phyloP scores from a whole-genome alignment of 2,888 invertebrate genomes.

The Aleiodes testaceus region DNA sequence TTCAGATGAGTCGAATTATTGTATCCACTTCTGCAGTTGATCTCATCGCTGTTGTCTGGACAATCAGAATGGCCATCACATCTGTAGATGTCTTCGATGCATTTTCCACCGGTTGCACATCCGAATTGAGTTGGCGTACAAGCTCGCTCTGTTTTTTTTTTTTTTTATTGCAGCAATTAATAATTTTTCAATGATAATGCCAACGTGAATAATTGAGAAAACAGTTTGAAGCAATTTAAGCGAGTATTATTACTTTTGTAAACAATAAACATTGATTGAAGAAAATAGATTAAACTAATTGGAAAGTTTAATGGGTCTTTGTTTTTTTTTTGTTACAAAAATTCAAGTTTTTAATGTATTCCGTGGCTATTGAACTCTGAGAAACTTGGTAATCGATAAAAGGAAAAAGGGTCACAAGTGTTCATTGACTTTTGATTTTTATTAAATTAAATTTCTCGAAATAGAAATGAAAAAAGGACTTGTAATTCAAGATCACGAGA shows the following conservation, averaged over 20 bases:
- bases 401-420: conserved; percentile 1
- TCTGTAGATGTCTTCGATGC: conserved; percentile 73
- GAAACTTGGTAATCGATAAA: conserved; percentile 15
- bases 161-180: conserved; percentile 47
- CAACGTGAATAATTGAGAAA: neutral
- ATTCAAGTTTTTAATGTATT: conserved; percentile 6
- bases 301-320: neutral
- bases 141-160: conserved; percentile 64
- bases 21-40: conserved; percentile 60
- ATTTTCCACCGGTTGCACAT: conserved; percentile 75
- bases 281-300: neutral
- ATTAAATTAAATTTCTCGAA: neutral
- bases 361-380: conserved; percentile 11
- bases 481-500: too few species aligned
- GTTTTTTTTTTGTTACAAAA: neutral
- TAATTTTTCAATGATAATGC: conserved; percentile 33
- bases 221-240: conserved; percentile 2
- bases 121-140: conserved; percentile 75
- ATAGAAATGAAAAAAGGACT: neutral
- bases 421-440: conserved; percentile 3
- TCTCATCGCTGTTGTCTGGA: conserved; percentile 75
- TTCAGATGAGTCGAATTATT: conserved; percentile 62
- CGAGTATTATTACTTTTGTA: too few species aligned
- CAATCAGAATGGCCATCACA: conserved; percentile 77
- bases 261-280: too few species aligned